phyloP scores from a whole-genome alignment of 2,113 vertebrate species.

The Morphnarchus princeps region DNA sequence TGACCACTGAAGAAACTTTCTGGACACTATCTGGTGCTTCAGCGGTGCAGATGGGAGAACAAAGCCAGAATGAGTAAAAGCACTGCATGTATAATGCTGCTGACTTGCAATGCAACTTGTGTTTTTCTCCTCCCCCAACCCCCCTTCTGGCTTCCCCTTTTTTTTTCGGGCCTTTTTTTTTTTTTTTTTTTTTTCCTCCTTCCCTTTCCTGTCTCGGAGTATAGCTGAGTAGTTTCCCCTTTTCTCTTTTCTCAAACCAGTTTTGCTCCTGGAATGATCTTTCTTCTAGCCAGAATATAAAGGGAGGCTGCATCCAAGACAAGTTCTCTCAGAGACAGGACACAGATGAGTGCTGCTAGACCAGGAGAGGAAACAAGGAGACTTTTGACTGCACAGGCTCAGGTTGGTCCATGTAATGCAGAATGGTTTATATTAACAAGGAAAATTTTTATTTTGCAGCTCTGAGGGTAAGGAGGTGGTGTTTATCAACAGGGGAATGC shows the following conservation, averaged over 20 bases:
- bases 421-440: neutral
- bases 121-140: neutral
- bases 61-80: neutral
- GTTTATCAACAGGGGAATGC: neutral
- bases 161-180: neutral
- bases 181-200: neutral
- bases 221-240: neutral
- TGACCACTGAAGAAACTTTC: neutral
- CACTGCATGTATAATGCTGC: neutral
- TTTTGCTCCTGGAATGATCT: neutral
- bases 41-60: neutral
- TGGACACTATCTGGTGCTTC: neutral
- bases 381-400: neutral
- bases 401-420: neutral
- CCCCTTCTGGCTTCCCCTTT: constrained; percentile 15
- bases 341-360: neutral
- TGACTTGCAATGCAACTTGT: accelerated
- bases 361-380: neutral
- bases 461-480: neutral
- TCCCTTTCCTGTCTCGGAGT: neutral
- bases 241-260: neutral
- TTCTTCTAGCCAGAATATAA: neutral
- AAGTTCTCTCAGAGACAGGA: neutral
- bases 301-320: neutral
- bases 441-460: neutral